Evolutionary conservation across 1,140 invertebrate species (phyloP).

Genomic region (Planococcus citri): DNA sequence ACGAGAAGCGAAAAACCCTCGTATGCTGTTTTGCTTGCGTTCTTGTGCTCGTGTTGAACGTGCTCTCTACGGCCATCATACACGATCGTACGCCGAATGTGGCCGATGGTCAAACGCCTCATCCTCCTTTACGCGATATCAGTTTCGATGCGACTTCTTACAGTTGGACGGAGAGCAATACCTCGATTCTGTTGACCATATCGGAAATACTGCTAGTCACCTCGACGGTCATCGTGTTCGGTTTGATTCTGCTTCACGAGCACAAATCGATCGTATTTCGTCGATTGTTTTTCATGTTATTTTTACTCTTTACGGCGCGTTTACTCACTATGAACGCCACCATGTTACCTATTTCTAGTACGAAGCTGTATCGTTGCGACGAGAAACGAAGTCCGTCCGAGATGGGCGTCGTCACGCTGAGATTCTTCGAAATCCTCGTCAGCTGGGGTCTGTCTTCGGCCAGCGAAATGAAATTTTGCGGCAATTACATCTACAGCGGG

Average conservation of each 20-base stretch:
- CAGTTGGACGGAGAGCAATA: conserved; percentile 56
- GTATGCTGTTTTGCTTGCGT: not conserved
- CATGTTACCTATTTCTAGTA: conserved; percentile 66
- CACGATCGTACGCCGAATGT: not conserved
- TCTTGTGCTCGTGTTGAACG: not conserved
- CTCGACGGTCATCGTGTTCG: conserved; percentile 52
- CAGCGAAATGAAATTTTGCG: conserved; percentile 74
- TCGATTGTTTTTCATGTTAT: conserved; percentile 66
- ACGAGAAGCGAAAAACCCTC: not conserved
- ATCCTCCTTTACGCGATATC: conserved; percentile 62
- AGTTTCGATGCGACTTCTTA: conserved; percentile 59
- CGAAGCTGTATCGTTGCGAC: conserved; percentile 61
- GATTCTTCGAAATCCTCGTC: conserved; percentile 62
- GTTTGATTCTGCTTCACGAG: conserved; percentile 67
- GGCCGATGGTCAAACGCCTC: not conserved
- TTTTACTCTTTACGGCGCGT: conserved; percentile 69
- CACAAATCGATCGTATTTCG: conserved; percentile 70
- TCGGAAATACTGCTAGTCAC: conserved; percentile 79
- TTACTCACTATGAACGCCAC: conserved; percentile 80
- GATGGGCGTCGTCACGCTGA: conserved; percentile 45
- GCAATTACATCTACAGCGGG: conserved; percentile 79
- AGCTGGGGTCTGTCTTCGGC: conserved; percentile 77
- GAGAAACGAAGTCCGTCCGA: conserved; percentile 60
- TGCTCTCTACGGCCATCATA: not conserved
- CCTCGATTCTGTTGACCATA: conserved; percentile 29